These are phyloP conservation scores for Mallotus villosus DNA, from an alignment of 2,797 vertebrate genomes.

Conservation along the genomic window DNA sequence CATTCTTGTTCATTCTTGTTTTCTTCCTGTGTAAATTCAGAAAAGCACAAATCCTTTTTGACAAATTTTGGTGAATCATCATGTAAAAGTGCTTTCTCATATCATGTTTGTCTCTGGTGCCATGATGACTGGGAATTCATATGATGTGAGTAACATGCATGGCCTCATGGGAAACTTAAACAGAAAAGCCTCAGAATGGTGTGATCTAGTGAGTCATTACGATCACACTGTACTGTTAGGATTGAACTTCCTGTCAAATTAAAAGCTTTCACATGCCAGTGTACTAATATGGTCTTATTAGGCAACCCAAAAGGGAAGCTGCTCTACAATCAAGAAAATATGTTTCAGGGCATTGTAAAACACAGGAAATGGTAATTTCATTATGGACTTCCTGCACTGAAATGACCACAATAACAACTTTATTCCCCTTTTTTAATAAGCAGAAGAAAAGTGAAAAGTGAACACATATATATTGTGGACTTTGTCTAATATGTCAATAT, in stretches of 20 bases:
- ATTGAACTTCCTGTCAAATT: conserved; percentile 62
- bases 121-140: conserved; percentile 71
- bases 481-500: not conserved
- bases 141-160: conserved; percentile 67
- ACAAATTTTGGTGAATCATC: conserved; percentile 43
- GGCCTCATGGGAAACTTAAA: conserved; percentile 75
- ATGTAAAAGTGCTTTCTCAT: conserved; percentile 15
- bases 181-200: conserved; percentile 63
- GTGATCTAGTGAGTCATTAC: conserved; percentile 70
- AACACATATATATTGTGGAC: not conserved
- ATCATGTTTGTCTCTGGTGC: conserved; percentile 44
- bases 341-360: conserved; percentile 66
- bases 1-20: no score
- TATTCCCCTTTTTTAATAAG: conserved; percentile 18
- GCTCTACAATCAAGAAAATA: conserved; percentile 50
- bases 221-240: conserved; percentile 59
- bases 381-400: conserved; percentile 51
- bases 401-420: conserved; percentile 49
- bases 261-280: conserved; percentile 49
- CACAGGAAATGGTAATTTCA: conserved; percentile 63
- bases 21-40: conserved; percentile 2
- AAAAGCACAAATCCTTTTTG: conserved; percentile 1
- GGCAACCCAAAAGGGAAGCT: conserved; percentile 21
- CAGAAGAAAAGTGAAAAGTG: not conserved
- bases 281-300: conserved; percentile 44